Evolutionary conservation across 2,113 vertebrate species (phyloP).

Genomic region (Callaeas wilsoni): DNA sequence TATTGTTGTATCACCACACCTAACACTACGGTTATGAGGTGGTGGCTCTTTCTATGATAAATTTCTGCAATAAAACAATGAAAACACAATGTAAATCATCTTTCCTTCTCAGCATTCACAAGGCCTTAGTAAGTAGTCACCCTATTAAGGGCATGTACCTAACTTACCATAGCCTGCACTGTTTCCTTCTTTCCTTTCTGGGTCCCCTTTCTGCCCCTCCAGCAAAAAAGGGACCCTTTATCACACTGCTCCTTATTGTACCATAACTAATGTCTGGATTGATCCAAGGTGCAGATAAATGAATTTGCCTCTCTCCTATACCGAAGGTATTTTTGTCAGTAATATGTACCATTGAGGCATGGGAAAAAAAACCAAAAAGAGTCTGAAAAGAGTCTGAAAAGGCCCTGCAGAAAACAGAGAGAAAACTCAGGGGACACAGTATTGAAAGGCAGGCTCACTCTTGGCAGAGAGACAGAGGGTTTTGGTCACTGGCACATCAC

Average conservation of each 20-base stretch:
- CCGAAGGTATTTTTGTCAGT: not conserved
- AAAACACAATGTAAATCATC: not conserved
- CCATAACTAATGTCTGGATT: not conserved
- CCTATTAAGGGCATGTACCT: not conserved
- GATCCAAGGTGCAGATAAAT: not conserved
- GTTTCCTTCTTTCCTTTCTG: not conserved
- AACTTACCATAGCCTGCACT: not conserved
- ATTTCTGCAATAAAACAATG: not conserved
- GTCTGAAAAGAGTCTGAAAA: not conserved
- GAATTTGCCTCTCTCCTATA: not conserved
- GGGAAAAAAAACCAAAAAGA: not conserved
- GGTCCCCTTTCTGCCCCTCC: not conserved
- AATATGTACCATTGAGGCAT: not conserved
- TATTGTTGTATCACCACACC: not conserved
- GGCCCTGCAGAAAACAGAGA: not conserved
- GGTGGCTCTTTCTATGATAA: not conserved
- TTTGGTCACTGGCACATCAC: not conserved
- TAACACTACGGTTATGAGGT: not conserved
- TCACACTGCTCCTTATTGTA: not conserved
- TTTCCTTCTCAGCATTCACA: not conserved
- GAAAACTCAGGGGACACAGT: not conserved
- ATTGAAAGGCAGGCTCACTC: not conserved
- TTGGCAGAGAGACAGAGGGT: not conserved
- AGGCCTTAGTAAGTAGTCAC: not conserved
- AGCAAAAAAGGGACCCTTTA: not conserved